Evolutionary conservation across 1,140 invertebrate species (phyloP).

Genomic region (Antheraea pernyi): DNA sequence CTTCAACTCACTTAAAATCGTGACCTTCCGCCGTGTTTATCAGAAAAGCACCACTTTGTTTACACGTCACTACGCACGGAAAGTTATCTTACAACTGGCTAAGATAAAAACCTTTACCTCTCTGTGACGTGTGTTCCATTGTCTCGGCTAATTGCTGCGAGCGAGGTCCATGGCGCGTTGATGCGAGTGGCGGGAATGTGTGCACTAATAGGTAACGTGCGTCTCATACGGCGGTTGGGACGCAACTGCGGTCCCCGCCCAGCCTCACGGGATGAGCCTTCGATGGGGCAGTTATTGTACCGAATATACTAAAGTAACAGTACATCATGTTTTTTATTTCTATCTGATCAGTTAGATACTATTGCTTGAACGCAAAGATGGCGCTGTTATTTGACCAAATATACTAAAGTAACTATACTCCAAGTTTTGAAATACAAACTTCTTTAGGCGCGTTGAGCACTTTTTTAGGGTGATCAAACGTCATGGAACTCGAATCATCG

Average conservation of each 20-base stretch:
- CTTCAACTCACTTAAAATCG: neutral
- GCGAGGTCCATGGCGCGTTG: slow-evolving; percentile 8
- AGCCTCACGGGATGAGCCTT: slow-evolving; percentile 29
- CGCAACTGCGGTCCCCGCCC: slow-evolving; percentile 42
- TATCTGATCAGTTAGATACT: too few species aligned
- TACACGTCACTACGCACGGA: slow-evolving; percentile 8
- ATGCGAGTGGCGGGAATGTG: slow-evolving; percentile 40
- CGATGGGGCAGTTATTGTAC: neutral
- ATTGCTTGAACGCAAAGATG: too few species aligned
- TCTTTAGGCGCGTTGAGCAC: too few species aligned
- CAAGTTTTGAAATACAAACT: too few species aligned
- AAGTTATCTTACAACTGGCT: neutral
- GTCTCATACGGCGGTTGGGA: slow-evolving; percentile 26
- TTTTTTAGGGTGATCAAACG: too few species aligned
- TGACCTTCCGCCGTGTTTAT: slow-evolving; percentile 1
- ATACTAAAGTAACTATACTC: too few species aligned
- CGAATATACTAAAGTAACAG: neutral
- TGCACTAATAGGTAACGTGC: slow-evolving; percentile 15
- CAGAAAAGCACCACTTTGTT: slow-evolving; percentile 15
- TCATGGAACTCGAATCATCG: too few species aligned
- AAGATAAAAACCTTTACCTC: slow-evolving; percentile 43
- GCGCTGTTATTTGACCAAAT: too few species aligned
- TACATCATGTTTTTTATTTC: neutral
- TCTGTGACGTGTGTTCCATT: slow-evolving; percentile 54
- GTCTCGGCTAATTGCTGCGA: slow-evolving; percentile 37